These are phyloP conservation scores for Empidonax traillii DNA, from an alignment of 2,113 vertebrate species.

Conservation along the genomic window DNA sequence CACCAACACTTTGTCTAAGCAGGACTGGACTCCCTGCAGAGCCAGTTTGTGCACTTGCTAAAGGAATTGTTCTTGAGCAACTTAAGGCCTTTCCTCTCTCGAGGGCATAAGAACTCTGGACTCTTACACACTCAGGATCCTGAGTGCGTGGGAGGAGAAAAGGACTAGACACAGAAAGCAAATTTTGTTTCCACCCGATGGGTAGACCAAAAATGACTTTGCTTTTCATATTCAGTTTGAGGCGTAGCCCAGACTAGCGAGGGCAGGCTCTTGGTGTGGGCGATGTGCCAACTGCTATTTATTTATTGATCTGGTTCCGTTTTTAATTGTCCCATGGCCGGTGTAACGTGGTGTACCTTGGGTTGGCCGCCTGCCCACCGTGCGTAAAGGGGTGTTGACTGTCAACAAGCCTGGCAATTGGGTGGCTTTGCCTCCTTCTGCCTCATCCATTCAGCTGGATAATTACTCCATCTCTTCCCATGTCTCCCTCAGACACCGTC, in stretches of 20 bases:
- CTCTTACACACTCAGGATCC: constrained; percentile 1
- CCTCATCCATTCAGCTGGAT: neutral
- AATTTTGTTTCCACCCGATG: neutral
- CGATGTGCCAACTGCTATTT: neutral
- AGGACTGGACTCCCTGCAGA: constrained; percentile 59
- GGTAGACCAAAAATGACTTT: constrained; percentile 1
- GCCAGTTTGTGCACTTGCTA: constrained; percentile 64
- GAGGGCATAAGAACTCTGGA: constrained; percentile 59
- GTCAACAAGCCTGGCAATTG: constrained; percentile 21
- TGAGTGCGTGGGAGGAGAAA: constrained; percentile 24
- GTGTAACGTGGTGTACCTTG: neutral
- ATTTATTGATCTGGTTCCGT: constrained; percentile 19
- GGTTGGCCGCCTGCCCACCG: neutral
- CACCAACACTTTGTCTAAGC: constrained; percentile 44
- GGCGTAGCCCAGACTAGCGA: neutral
- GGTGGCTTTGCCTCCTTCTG: constrained; percentile 31
- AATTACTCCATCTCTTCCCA: neutral
- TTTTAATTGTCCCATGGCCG: neutral
- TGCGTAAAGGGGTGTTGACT: constrained; percentile 9
- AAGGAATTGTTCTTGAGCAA: constrained; percentile 65
- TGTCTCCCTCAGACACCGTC: neutral
- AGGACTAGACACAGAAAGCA: constrained; percentile 13
- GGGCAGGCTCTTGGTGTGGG: neutral
- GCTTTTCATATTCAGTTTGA: constrained; percentile 16
- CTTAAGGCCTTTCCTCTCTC: constrained; percentile 54